phyloP scores from a whole-genome alignment of 1,140 invertebrate species.

The Achatina immaculata region DNA sequence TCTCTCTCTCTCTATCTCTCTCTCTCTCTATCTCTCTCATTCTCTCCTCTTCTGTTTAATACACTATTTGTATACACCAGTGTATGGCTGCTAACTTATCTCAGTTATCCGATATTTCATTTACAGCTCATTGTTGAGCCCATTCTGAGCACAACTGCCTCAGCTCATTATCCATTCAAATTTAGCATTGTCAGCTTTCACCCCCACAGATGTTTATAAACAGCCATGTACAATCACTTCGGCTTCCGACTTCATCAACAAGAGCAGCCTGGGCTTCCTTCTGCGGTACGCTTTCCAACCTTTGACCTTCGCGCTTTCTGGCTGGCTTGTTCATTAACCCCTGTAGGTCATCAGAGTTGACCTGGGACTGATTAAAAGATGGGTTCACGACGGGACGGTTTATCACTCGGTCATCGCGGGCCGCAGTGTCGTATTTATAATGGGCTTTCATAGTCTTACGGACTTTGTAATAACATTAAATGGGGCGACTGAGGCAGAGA shows the following conservation, averaged over 20 bases:
- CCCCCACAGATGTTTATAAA: conserved; percentile 19
- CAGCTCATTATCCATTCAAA: not conserved
- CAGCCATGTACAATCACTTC: not conserved
- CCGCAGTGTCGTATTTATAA: conserved; percentile 11
- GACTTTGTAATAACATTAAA: conserved; percentile 4
- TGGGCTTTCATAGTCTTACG: conserved; percentile 15
- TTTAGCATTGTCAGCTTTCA: not conserved
- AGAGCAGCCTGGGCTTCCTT: not conserved
- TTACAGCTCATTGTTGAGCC: too few species aligned
- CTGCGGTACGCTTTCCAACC: conserved; percentile 11
- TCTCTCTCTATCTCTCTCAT: too few species aligned
- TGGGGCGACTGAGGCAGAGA: too few species aligned
- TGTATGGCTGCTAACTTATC: too few species aligned
- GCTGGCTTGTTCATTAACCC: conserved; percentile 37
- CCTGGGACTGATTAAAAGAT: conserved; percentile 32
- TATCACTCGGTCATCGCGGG: conserved; percentile 27
- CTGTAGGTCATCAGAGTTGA: conserved; percentile 24
- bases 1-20: too few species aligned
- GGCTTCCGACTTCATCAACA: not conserved
- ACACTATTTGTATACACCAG: too few species aligned
- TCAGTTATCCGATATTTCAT: too few species aligned
- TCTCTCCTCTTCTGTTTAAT: too few species aligned
- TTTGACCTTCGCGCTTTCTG: conserved; percentile 35
- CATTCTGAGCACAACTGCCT: not conserved
- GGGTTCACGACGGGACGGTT: conserved; percentile 10